Conservation (phyloP, 2,888 invertebrate genomes). For the Dromius quadrimaculatus region DNA sequence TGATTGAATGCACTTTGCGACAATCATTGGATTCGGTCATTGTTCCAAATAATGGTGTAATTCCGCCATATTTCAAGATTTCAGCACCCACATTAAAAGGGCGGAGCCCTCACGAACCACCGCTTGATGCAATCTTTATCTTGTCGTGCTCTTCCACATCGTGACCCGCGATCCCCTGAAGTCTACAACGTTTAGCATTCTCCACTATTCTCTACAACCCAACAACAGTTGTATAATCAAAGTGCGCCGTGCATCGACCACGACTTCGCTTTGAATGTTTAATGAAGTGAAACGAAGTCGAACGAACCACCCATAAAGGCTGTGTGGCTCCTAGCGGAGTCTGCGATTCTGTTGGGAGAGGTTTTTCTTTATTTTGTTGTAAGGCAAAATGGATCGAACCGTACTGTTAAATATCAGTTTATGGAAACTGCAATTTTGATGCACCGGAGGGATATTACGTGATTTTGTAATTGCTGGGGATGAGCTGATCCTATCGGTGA, state of each 20-base stretch:
- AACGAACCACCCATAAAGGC: conserved; percentile 21
- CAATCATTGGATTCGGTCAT: too few relatives aligned
- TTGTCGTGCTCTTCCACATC: conserved; percentile 17
- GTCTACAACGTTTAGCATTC: conserved; percentile 14
- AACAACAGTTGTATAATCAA: neutral
- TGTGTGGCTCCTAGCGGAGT: neutral
- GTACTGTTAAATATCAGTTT: conserved; percentile 8
- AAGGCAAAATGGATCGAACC: neutral
- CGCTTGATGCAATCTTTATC: too few relatives aligned
- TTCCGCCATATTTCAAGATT: neutral
- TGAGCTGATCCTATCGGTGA: too few relatives aligned
- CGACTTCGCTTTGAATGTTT: conserved; percentile 24
- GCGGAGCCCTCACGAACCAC: too few relatives aligned
- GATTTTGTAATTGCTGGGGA: too few relatives aligned
- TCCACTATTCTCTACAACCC: neutral
- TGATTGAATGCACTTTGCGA: too few relatives aligned
- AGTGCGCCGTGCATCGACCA: neutral
- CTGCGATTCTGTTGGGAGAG: conserved; percentile 15
- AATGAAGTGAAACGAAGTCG: conserved; percentile 19
- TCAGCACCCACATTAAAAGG: too few relatives aligned
- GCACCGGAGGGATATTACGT: too few relatives aligned
- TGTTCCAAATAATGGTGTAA: too few relatives aligned
- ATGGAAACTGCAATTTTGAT: too few relatives aligned
- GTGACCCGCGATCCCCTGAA: neutral
- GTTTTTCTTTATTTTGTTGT: neutral